These are phyloP conservation scores for Phrynocephalus guinanensis DNA, from an alignment of 2,797 vertebrate genomes.

Conservation along the genomic window DNA sequence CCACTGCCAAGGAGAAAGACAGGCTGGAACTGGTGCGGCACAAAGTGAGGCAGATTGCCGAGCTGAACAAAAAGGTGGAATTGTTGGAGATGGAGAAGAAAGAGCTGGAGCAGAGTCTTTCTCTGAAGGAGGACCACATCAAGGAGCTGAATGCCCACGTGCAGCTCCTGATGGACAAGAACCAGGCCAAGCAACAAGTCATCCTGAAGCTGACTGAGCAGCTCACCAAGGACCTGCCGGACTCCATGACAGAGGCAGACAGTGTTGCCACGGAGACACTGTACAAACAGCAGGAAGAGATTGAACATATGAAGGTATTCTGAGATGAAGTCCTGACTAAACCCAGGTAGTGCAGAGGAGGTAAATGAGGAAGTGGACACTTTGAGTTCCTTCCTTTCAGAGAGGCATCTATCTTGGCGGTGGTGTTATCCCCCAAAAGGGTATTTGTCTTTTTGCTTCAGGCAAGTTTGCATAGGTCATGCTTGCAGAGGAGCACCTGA, in stretches of 20 bases:
- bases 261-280: slow-evolving; percentile 68
- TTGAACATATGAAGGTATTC: slow-evolving; percentile 88
- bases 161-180: slow-evolving; percentile 86
- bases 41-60: slow-evolving; percentile 84
- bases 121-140: slow-evolving; percentile 78
- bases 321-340: neutral
- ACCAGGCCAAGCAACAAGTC: slow-evolving; percentile 89
- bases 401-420: neutral
- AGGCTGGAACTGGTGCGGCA: slow-evolving; percentile 90
- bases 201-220: slow-evolving; percentile 88
- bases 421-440: neutral
- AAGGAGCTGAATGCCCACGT: slow-evolving; percentile 81
- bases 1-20: slow-evolving; percentile 83
- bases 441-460: neutral
- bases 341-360: neutral
- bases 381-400: neutral
- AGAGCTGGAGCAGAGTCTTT: slow-evolving; percentile 68
- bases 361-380: neutral
- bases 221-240: slow-evolving; percentile 73
- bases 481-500: neutral
- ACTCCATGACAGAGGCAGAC: slow-evolving; percentile 38
- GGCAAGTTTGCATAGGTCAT: neutral
- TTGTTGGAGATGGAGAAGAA: slow-evolving; percentile 79
- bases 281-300: slow-evolving; percentile 80
- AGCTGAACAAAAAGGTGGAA: slow-evolving; percentile 80